Evolutionary conservation across 2,113 vertebrate genomes (phyloP).

Genomic region (Calonectris borealis): DNA sequence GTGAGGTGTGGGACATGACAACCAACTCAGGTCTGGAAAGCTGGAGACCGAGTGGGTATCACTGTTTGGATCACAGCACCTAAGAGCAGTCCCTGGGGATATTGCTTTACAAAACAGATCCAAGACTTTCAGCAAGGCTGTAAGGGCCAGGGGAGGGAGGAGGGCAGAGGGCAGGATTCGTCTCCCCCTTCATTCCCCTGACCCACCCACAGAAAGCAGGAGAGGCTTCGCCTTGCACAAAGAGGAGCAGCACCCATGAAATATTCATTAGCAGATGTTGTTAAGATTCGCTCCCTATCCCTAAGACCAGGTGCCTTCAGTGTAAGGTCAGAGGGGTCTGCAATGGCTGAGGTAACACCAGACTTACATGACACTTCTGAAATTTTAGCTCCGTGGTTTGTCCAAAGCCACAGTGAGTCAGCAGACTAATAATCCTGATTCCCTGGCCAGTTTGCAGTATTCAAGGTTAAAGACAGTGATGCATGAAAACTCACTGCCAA

Average conservation of each 20-base stretch:
- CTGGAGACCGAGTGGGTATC: accelerated
- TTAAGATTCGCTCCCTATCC: not conserved
- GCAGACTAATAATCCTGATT: not conserved
- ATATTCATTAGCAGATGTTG: not conserved
- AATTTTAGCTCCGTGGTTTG: not conserved
- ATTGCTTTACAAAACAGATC: not conserved
- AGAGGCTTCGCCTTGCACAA: not conserved
- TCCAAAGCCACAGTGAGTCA: not conserved
- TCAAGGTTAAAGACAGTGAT: not conserved
- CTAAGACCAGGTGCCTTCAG: not conserved
- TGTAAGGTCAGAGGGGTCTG: not conserved
- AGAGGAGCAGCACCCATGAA: not conserved
- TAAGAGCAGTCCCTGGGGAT: not conserved
- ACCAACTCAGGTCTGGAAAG: not conserved
- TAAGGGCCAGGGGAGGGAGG: accelerated
- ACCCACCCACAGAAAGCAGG: not conserved
- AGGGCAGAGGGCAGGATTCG: not conserved
- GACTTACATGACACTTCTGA: not conserved
- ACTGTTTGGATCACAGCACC: not conserved
- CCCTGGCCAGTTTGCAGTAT: not conserved
- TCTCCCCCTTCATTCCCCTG: not conserved
- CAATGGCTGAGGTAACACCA: not conserved
- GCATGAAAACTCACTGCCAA: not conserved
- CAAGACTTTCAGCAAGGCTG: not conserved
- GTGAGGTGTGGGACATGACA: not conserved